Conservation (phyloP, 2,797 vertebrate species). For the Chelidonichthys spinosus region DNA sequence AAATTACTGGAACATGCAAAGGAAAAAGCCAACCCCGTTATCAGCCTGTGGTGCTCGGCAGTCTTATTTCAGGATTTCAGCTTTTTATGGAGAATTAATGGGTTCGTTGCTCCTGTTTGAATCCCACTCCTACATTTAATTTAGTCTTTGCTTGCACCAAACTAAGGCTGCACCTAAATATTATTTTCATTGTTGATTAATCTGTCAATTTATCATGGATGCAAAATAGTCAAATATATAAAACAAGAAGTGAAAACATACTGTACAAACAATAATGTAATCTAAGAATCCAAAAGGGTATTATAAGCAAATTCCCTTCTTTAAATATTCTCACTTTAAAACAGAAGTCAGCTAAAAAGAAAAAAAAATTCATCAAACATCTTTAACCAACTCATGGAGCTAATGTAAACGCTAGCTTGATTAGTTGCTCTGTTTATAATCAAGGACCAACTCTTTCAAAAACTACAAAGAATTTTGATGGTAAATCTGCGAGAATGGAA, state of each 20-base stretch:
- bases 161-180: not conserved
- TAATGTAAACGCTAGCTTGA: not conserved
- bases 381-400: no score
- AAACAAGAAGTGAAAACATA: not conserved
- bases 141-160: not conserved
- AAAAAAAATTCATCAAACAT: no score
- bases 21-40: not conserved
- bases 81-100: conserved; percentile 1
- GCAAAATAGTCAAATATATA: not conserved
- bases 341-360: no score
- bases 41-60: conserved; percentile 2
- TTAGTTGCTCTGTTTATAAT: not conserved
- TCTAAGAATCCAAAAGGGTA: not conserved
- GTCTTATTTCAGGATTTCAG: not conserved
- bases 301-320: no score
- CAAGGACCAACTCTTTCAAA: not conserved
- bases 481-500: not conserved
- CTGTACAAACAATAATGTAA: not conserved
- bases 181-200: not conserved
- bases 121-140: not conserved
- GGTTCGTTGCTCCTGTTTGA: not conserved
- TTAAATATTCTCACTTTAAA: no score
- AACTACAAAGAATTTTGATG: not conserved
- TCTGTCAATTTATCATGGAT: not conserved
- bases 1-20: not conserved